Base-by-base conservation (phyloP, 2,888 invertebrate species). In the Pheosia gnoma region DNA sequence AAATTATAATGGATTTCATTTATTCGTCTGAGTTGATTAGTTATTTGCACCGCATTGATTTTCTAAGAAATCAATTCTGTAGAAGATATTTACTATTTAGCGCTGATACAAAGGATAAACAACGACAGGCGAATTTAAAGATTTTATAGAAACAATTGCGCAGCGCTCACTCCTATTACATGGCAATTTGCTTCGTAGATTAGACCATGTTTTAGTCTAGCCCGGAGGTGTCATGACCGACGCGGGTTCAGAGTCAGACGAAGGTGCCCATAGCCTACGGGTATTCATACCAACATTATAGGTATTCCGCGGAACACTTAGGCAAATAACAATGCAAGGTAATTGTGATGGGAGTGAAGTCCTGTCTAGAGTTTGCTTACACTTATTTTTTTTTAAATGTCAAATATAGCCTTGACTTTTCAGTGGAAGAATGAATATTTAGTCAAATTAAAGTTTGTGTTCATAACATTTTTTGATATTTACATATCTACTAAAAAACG, bases 251-350 rank as follows among this genome's bases (percentile, higher is more conserved):
- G 82, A 84, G 25, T 83, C 55, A 55, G 55, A 39, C 55, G 84
- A 83, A 84, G 77, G 77, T 68, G 76, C 73, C 67, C 65, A 73
- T 77, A 76, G 68, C 84, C 83, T 70, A 68, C 60, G 82, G 82
- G 81, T 70, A 77, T 81, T 80, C 79, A 80, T 78, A 79, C 79
- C 80, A 84, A 84, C 79, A 25, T 84, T 84, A 85, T 87, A 25
- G 25, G 25, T 85, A 84, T 80, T 77, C 77, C 74, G 74, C 70
- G 72, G 71, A 74, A 82, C 86, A 86, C 85, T 86, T 87, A 83
- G 77, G 82, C 80, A 87, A 88, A 89, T 86, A 84, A 80, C 83
- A 85, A 81, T 83, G 78, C 77, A 67, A 68, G 66, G 73, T 80
- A 82, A 25, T 25, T 25, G 25, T 25, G 25, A 82, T 80, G 77